A percentile compares a stretch with the other conserved stretches of the same genome.
These are phyloP conservation scores for Eupithecia centaureata DNA, from an alignment of 2,888 invertebrate species.

Conservation along the genomic window DNA sequence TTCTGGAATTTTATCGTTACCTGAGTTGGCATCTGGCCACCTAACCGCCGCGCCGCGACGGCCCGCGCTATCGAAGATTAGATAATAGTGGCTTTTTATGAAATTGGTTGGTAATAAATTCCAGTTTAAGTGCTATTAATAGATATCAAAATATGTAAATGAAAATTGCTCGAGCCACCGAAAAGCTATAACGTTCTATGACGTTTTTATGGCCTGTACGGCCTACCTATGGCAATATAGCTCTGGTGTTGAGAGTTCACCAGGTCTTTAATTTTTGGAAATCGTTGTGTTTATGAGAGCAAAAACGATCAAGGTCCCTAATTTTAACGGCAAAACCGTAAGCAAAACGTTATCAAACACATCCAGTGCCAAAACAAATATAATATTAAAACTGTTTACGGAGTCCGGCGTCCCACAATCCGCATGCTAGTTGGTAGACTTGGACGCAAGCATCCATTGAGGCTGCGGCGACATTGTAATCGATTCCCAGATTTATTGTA, in stretches of 20 bases:
- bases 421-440: not conserved
- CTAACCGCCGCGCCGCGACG: conserved; percentile 18
- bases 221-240: not conserved
- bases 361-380: conserved; percentile 16
- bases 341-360: not conserved
- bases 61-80: conserved; percentile 11
- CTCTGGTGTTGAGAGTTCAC: not conserved
- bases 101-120: not conserved
- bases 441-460: conserved; percentile 28
- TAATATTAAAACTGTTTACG: conserved; percentile 17
- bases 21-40: conserved; percentile 31
- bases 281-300: not conserved
- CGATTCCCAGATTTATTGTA: conserved; percentile 41
- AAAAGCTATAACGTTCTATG: not conserved
- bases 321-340: not conserved
- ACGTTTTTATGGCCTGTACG: not conserved
- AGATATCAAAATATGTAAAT: not conserved
- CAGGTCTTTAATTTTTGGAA: not conserved
- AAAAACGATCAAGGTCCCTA: not conserved
- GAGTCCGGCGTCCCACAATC: conserved; percentile 18
- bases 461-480: conserved; percentile 44
- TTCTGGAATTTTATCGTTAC: conserved; percentile 25
- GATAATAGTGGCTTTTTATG: conserved; percentile 13
- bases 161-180: not conserved
- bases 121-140: not conserved